A percentile compares a stretch with the other conserved stretches of the same genome.
Evolutionary conservation across 64 coral and sea anemone genomes (phyloP).

Genomic region (Cladopsammia gracilis): DNA sequence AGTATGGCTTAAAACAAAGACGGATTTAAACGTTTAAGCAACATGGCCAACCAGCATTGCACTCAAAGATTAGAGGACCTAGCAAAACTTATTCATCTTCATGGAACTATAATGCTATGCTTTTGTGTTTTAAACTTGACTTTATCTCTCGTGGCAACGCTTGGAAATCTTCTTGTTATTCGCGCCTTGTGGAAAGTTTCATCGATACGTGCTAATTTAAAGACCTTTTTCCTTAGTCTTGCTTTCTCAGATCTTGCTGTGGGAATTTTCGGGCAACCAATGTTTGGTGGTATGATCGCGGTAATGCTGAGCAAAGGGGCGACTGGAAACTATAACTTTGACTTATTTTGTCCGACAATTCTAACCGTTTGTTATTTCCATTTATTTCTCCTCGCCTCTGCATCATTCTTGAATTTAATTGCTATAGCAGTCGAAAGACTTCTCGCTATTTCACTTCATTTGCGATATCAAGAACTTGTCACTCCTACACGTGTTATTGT

Average conservation of each 20-base stretch:
- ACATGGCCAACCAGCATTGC: not conserved
- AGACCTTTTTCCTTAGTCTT: slow-evolving; percentile 12
- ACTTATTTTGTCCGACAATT: not conserved
- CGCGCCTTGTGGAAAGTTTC: not conserved
- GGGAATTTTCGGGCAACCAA: not conserved
- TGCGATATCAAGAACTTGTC: slow-evolving; percentile 42
- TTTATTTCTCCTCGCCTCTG: not conserved
- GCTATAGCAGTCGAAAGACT: slow-evolving; percentile 51
- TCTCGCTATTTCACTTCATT: slow-evolving; percentile 5
- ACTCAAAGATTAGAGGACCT: not conserved
- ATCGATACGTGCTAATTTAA: not conserved
- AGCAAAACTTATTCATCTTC: not conserved
- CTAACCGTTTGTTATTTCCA: too few relatives aligned
- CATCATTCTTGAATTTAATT: not conserved
- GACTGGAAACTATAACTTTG: not conserved
- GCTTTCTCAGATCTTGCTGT: slow-evolving; percentile 55
- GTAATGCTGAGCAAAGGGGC: too few relatives aligned
- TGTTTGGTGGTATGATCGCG: not conserved
- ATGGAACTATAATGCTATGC: not conserved
- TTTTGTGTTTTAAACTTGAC: not conserved
- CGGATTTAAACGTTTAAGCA: too few relatives aligned
- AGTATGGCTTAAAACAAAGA: not conserved
- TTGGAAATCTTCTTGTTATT: slow-evolving; percentile 27
- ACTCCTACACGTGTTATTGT: not conserved
- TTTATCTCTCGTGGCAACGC: not conserved